Evolutionary conservation across 2,888 invertebrate species (phyloP).

Genomic region (Phaedon cochleariae): DNA sequence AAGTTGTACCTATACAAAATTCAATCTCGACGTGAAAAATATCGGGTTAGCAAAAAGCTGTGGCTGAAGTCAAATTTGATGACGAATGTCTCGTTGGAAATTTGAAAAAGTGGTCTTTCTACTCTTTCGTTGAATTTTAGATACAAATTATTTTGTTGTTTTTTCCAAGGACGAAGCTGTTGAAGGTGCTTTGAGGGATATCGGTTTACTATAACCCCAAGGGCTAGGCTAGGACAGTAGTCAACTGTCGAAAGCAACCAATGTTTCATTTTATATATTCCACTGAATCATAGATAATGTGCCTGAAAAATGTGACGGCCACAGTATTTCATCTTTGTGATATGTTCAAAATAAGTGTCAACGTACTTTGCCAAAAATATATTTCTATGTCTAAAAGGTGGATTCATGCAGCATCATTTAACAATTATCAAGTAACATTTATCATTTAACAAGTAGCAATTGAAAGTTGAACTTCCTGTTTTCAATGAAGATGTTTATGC

Average conservation of each 20-base stretch:
- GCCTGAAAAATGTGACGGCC: background rate
- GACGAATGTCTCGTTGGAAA: no score
- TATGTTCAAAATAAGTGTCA: background rate
- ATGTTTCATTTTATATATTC: background rate
- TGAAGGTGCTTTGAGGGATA: conserved; percentile 92
- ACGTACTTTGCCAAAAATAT: background rate
- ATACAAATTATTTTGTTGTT: conserved; percentile 42
- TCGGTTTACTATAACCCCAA: conserved; percentile 84
- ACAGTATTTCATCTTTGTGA: conserved; percentile 4
- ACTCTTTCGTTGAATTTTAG: no score
- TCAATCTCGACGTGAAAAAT: no score
- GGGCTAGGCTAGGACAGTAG: conserved; percentile 4
- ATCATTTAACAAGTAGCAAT: no score
- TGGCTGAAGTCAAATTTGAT: no score
- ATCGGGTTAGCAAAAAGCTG: no score
- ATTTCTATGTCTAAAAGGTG: background rate
- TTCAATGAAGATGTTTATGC: no score
- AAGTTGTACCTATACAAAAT: no score
- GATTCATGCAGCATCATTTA: no score
- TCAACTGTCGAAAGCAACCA: background rate
- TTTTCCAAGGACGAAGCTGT: conserved; percentile 86
- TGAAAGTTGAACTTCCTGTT: no score
- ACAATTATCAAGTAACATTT: no score
- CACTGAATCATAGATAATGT: background rate
- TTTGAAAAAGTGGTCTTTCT: no score